Percentiles rank a stretch among this genome's conserved stretches.
Evolutionary conservation across 2,888 invertebrate species (phyloP).

Genomic region (Sinohyriopsis cumingii): DNA sequence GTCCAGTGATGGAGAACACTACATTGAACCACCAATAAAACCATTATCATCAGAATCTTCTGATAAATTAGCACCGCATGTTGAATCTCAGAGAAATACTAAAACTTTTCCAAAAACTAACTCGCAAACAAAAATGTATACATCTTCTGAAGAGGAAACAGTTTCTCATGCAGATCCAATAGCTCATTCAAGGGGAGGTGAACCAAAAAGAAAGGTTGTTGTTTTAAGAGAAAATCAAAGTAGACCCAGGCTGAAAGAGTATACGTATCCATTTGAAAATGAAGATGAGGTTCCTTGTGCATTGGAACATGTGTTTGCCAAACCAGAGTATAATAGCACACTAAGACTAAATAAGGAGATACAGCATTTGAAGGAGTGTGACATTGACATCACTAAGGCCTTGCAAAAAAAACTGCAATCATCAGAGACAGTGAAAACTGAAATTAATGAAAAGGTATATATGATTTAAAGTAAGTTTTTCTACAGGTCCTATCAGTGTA

Average conservation of each 20-base stretch:
- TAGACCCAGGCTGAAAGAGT: conserved; percentile 34
- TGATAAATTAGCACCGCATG: not conserved
- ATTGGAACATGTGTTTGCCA: conserved; percentile 56
- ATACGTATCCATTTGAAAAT: conserved; percentile 52
- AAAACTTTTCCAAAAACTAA: not conserved
- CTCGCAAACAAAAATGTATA: too few species aligned
- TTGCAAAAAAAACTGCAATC: conserved; percentile 47
- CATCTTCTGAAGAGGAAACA: too few species aligned
- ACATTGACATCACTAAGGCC: conserved; percentile 49
- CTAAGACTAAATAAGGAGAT: conserved; percentile 55
- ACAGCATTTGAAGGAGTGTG: conserved; percentile 41
- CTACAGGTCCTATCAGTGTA: too few species aligned
- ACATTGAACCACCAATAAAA: too few species aligned
- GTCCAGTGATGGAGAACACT: not conserved
- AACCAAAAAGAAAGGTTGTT: conserved; percentile 36
- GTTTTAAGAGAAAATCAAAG: conserved; percentile 53
- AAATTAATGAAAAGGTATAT: conserved; percentile 57
- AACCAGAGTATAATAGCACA: conserved; percentile 65
- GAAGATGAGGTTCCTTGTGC: conserved; percentile 24
- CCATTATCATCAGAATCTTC: not conserved
- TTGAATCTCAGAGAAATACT: conserved; percentile 1
- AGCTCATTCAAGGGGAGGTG: not conserved
- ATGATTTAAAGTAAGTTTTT: not conserved
- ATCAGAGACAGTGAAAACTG: conserved; percentile 46
- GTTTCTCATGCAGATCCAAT: too few species aligned